Conservation (phyloP, 2,888 invertebrate genomes). For the Anthrax anthrax region DNA sequence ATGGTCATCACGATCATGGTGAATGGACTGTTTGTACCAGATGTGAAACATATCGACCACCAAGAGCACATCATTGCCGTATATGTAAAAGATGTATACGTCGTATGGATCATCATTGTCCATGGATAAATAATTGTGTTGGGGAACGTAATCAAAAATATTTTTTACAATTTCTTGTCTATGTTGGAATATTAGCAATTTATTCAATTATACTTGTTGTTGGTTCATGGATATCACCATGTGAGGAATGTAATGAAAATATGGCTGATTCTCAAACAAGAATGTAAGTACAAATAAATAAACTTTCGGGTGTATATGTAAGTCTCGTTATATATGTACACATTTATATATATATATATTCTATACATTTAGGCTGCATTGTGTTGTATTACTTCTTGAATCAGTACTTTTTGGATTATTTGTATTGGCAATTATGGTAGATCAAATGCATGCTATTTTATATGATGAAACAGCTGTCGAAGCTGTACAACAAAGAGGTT, state of each 20-base stretch:
- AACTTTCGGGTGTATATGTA: no score
- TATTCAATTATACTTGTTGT: slow-evolving; percentile 58
- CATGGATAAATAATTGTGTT: slow-evolving; percentile 88
- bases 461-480: slow-evolving; percentile 75
- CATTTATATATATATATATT: not conserved
- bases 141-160: slow-evolving; percentile 86
- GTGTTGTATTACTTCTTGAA: slow-evolving; percentile 65
- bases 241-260: slow-evolving; percentile 49
- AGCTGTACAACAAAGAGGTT: slow-evolving; percentile 54
- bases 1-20: slow-evolving; percentile 40
- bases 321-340: no score
- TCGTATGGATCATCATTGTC: slow-evolving; percentile 50
- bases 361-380: slow-evolving; percentile 50
- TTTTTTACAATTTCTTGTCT: slow-evolving; percentile 76
- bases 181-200: slow-evolving; percentile 50
- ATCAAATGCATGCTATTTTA: slow-evolving; percentile 71
- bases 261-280: slow-evolving; percentile 53
- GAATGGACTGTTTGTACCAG: slow-evolving; percentile 70
- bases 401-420: slow-evolving; percentile 76
- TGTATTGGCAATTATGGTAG: slow-evolving; percentile 72
- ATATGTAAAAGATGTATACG: slow-evolving; percentile 69
- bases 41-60: slow-evolving; percentile 69
- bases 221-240: slow-evolving; percentile 56
- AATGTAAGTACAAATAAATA: slow-evolving; percentile 43
- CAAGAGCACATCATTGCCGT: slow-evolving; percentile 75